These are phyloP conservation scores for Phrynocephalus versicolor DNA, from an alignment of 2,113 vertebrate genomes.

Conservation along the genomic window DNA sequence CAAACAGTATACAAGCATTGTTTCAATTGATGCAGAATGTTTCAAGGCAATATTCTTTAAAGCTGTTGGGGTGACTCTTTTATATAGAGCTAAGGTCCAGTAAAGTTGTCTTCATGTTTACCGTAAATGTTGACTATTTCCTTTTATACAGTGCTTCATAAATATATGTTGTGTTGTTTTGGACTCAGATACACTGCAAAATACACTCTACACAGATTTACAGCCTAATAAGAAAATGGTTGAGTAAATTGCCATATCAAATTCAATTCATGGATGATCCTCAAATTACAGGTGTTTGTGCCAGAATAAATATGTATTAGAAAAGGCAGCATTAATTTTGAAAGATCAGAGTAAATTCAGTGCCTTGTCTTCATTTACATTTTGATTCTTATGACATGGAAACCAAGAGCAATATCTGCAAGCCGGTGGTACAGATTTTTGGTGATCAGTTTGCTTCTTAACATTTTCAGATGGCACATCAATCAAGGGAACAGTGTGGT, in stretches of 20 bases:
- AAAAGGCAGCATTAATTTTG: constrained; percentile 1
- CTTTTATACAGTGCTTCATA: constrained; percentile 17
- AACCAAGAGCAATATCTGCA: constrained; percentile 10
- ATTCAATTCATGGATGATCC: neutral
- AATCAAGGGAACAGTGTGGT: neutral
- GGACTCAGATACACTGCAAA: constrained; percentile 11
- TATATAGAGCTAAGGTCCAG: constrained; percentile 10
- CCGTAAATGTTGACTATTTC: constrained; percentile 40
- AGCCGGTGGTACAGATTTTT: neutral
- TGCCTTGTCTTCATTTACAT: constrained; percentile 6
- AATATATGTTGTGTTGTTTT: constrained; percentile 33
- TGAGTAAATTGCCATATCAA: constrained; percentile 26
- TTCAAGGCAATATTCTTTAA: constrained; percentile 11
- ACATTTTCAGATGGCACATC: neutral
- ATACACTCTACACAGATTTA: neutral
- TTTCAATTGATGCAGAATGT: neutral
- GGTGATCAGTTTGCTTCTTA: neutral
- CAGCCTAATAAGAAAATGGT: constrained; percentile 25
- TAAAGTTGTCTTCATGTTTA: constrained; percentile 23
- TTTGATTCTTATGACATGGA: neutral
- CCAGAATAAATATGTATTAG: constrained; percentile 12
- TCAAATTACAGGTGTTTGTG: constrained; percentile 26
- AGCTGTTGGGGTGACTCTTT: constrained; percentile 24
- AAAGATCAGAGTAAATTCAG: neutral
- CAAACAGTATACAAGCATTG: neutral